phyloP scores from a whole-genome alignment of 2,797 vertebrate species.

The Podarcis lilfordi region DNA sequence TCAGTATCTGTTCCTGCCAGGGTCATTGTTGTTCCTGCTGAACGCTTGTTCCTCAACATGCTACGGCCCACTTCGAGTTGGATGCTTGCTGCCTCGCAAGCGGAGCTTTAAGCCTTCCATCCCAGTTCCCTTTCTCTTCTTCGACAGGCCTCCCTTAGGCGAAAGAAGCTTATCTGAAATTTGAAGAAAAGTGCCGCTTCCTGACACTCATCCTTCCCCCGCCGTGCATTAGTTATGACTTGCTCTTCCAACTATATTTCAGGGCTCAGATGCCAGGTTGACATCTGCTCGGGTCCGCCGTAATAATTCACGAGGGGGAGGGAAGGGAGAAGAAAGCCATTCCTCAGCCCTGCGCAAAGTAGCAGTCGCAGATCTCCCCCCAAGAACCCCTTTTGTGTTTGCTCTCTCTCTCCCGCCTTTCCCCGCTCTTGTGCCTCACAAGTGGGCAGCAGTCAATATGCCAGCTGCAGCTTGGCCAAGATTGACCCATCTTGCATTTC shows the following conservation, averaged over 20 bases:
- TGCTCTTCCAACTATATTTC: constrained; percentile 82
- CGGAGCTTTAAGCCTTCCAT: constrained; percentile 64
- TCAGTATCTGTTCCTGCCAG: not conserved
- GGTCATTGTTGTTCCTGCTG: not conserved
- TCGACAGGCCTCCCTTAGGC: constrained; percentile 72
- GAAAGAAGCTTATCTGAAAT: constrained; percentile 81
- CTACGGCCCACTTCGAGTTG: not conserved
- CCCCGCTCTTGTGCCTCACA: constrained; percentile 39
- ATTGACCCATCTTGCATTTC: not conserved
- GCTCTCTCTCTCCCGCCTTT: constrained; percentile 41
- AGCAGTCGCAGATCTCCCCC: constrained; percentile 55
- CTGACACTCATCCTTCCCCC: constrained; percentile 76
- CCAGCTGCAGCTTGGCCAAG: constrained; percentile 40
- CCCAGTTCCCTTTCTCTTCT: constrained; percentile 51
- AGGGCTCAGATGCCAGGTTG: constrained; percentile 79
- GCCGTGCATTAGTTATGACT: constrained; percentile 80
- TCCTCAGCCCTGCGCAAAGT: constrained; percentile 25
- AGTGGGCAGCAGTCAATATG: constrained; percentile 59
- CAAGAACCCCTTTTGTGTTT: constrained; percentile 22
- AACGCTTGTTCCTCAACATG: not conserved
- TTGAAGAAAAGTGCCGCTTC: constrained; percentile 74
- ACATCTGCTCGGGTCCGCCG: constrained; percentile 77
- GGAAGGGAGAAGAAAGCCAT: constrained; percentile 73
- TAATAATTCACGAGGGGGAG: constrained; percentile 78
- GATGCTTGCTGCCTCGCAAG: constrained; percentile 37